Conservation (phyloP, 2,797 vertebrate species). For the Paratrypauchen microcephalus region DNA sequence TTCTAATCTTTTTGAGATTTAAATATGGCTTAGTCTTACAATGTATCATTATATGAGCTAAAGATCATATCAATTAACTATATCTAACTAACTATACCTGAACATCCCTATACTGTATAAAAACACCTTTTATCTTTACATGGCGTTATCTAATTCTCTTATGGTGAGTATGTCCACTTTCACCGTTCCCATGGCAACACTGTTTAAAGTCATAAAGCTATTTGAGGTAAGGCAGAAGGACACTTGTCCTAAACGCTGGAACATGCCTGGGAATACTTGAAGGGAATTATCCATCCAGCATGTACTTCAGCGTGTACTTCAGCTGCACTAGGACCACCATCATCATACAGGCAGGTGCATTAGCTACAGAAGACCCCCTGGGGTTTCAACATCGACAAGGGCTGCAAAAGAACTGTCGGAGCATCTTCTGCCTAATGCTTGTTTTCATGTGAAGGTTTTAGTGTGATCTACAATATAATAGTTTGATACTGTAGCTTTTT, state of each 20-base stretch:
- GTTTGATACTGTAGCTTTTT: no score
- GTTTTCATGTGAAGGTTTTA: no score
- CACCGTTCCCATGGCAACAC: conserved; percentile 5
- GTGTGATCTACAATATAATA: no score
- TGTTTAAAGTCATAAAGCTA: conserved; percentile 17
- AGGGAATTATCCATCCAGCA: conserved; percentile 7
- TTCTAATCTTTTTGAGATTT: no score
- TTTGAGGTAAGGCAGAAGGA: conserved; percentile 5
- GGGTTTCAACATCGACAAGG: neutral
- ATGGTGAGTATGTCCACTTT: no score
- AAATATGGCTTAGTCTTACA: no score
- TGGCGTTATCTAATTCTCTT: no score
- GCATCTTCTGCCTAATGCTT: neutral
- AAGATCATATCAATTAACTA: no score
- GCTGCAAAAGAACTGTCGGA: neutral
- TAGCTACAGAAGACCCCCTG: neutral
- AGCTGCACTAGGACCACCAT: conserved; percentile 1
- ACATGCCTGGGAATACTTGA: conserved; percentile 19
- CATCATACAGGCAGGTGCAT: neutral
- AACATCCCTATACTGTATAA: no score
- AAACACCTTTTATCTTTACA: no score
- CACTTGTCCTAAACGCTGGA: conserved; percentile 2
- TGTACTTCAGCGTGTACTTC: neutral
- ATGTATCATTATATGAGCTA: no score
- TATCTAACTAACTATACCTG: no score